Percentiles rank a stretch among this genome's conserved stretches.
These are phyloP conservation scores for Diadema setosum DNA, from an alignment of 35 echinoderm and acorn worm genomes.

Conservation along the genomic window DNA sequence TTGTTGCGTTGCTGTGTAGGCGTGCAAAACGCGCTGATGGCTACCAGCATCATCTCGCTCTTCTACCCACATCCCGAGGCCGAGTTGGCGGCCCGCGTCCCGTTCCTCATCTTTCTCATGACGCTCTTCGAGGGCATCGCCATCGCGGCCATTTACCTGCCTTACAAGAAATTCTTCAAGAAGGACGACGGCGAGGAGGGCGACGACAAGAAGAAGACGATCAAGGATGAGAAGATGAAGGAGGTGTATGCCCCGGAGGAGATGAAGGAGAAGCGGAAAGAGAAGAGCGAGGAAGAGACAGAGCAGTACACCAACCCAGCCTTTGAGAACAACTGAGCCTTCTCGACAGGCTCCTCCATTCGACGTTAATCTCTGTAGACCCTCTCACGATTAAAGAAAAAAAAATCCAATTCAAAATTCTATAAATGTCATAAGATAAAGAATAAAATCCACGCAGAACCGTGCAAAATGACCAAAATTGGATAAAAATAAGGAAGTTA, in stretches of 20 bases:
- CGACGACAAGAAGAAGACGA: not conserved
- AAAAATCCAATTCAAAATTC: too few species aligned
- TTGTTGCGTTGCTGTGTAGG: not conserved
- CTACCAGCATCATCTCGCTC: not conserved
- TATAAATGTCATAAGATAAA: too few species aligned
- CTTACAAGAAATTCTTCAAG: not conserved
- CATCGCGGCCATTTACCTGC: not conserved
- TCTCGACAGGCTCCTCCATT: too few species aligned
- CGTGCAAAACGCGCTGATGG: slow-evolving; percentile 10
- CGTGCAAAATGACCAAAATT: too few species aligned
- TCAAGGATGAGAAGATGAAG: not conserved
- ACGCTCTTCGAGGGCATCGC: slow-evolving; percentile 4
- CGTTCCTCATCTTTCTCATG: slow-evolving; percentile 23
- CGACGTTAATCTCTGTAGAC: too few species aligned
- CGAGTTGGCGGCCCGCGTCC: not conserved
- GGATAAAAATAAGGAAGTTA: too few species aligned
- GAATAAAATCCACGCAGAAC: too few species aligned
- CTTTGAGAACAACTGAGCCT: not conserved
- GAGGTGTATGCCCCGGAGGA: not conserved
- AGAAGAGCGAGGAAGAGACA: not conserved
- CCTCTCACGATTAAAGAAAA: too few species aligned
- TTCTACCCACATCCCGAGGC: not conserved
- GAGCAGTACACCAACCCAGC: not conserved
- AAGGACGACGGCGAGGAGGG: not conserved
- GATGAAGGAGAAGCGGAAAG: not conserved